Evolutionary conservation across 2,888 invertebrate genomes (phyloP).

Genomic region (Pyralis farinalis): DNA sequence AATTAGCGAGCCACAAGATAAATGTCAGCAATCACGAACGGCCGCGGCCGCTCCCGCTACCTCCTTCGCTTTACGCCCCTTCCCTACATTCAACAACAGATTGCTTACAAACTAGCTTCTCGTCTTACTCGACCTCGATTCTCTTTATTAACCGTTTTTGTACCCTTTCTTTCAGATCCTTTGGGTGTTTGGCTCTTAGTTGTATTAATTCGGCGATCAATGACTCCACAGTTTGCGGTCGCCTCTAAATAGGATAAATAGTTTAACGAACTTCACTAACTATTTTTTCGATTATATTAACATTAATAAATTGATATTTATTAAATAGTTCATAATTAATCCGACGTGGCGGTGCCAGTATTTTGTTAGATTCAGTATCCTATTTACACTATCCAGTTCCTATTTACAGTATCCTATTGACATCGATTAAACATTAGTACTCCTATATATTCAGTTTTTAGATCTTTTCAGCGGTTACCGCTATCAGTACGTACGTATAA

Average conservation of each 20-base stretch:
- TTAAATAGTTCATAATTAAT: too few relatives aligned
- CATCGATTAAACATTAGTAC: too few relatives aligned
- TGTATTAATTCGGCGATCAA: constrained; percentile 21
- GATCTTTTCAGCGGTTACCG: too few relatives aligned
- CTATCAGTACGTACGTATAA: too few relatives aligned
- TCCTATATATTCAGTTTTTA: too few relatives aligned
- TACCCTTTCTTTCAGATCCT: constrained; percentile 20
- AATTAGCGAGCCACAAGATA: constrained; percentile 69
- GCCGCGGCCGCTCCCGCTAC: constrained; percentile 34
- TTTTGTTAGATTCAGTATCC: too few relatives aligned
- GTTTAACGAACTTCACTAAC: too few relatives aligned
- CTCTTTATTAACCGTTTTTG: constrained; percentile 28
- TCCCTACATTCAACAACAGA: constrained; percentile 28
- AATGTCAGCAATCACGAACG: constrained; percentile 70
- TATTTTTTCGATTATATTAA: too few relatives aligned
- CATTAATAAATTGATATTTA: too few relatives aligned
- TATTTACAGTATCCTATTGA: too few relatives aligned
- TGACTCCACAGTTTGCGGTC: constrained; percentile 7
- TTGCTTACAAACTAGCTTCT: constrained; percentile 41
- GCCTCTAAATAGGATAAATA: neutral
- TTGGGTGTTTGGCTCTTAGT: constrained; percentile 18
- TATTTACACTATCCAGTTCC: too few relatives aligned
- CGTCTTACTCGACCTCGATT: constrained; percentile 28
- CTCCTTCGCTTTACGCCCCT: constrained; percentile 18
- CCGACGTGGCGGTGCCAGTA: too few relatives aligned